Conservation (phyloP, 2,797 vertebrate genomes). For the Malurus leucopterus region DNA sequence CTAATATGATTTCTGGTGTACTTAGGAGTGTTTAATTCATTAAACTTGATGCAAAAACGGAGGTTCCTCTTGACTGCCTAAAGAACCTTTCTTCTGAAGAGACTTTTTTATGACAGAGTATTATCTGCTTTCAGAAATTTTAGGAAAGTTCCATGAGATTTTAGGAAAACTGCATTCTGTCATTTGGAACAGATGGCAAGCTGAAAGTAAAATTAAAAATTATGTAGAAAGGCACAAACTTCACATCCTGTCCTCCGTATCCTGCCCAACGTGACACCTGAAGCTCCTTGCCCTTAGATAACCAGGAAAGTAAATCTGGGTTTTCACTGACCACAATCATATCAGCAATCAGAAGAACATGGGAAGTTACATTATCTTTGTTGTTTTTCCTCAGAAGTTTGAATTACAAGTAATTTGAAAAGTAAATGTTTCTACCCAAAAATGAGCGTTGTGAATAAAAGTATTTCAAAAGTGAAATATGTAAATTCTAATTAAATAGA, state of each 20-base stretch:
- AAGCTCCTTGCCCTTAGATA: neutral
- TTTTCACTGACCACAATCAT: neutral
- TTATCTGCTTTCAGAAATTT: neutral
- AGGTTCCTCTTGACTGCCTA: neutral
- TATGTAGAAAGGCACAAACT: neutral
- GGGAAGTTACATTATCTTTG: neutral
- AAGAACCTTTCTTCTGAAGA: neutral
- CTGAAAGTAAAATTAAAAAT: neutral
- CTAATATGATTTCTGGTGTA: neutral
- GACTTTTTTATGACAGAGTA: neutral
- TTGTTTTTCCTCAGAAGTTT: neutral
- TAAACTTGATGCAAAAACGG: neutral
- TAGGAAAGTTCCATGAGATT: neutral
- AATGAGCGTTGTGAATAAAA: neutral
- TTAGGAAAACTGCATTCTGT: neutral
- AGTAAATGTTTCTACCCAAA: neutral
- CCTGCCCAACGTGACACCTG: neutral
- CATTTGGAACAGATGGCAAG: neutral
- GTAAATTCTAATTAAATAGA: neutral
- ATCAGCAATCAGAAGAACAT: neutral
- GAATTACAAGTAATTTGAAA: neutral
- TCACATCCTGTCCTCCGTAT: neutral
- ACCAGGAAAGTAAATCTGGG: fast-evolving
- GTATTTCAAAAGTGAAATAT: fast-evolving
- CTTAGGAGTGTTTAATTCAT: neutral